A percentile compares a stretch with the other conserved stretches of the same genome.
Conservation (phyloP, 2,888 invertebrate species). For the Pseudolycoriella hygida region DNA sequence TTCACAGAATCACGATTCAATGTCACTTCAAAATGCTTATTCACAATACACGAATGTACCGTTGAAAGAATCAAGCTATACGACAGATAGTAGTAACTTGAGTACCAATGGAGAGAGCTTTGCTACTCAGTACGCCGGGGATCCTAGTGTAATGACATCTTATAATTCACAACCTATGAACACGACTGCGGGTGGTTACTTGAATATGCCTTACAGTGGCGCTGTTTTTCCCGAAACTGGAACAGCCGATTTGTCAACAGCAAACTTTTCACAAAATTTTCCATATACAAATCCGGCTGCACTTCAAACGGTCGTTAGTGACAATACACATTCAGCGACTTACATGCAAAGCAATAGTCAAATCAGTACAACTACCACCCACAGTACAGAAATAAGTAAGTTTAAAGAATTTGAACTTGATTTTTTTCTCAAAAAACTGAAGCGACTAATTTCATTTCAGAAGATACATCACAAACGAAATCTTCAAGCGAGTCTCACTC, state of each 20-base stretch:
- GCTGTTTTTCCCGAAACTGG: too few relatives aligned
- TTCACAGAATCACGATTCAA: too few relatives aligned
- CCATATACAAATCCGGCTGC: too few relatives aligned
- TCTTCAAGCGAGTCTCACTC: too few relatives aligned
- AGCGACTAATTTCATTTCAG: too few relatives aligned
- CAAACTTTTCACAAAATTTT: too few relatives aligned
- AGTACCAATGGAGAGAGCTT: constrained; percentile 2
- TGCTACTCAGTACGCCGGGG: constrained; percentile 5
- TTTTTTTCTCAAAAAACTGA: background rate
- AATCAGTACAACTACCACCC: background rate
- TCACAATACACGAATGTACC: constrained; percentile 12
- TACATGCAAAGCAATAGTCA: background rate
- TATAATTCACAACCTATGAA: background rate
- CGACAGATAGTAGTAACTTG: constrained; percentile 9
- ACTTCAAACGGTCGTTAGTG: too few relatives aligned
- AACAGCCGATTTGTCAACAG: too few relatives aligned
- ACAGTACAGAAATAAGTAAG: background rate
- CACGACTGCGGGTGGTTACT: background rate
- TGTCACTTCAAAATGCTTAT: constrained; percentile 1
- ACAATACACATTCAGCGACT: too few relatives aligned
- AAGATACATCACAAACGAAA: too few relatives aligned
- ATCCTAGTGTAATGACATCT: background rate
- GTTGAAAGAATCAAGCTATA: constrained; percentile 10
- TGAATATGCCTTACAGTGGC: background rate
- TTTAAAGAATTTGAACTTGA: too few relatives aligned